Base-by-base conservation (phyloP, 2,888 invertebrate species). In the Plebejus argus region DNA sequence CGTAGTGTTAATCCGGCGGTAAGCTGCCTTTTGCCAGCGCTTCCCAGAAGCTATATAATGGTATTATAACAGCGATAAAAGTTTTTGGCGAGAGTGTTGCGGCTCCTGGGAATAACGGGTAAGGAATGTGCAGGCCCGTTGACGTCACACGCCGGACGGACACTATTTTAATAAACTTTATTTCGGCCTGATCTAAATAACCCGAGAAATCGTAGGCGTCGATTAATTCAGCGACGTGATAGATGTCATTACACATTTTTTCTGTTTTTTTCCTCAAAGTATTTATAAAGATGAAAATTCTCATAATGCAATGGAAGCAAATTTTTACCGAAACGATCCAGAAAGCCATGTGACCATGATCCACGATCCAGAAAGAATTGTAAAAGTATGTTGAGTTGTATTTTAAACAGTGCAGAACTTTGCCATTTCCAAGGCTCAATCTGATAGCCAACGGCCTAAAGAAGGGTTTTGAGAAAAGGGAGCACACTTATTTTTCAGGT, bases 141-240 rank as follows among this genome's bases (percentile, higher is more conserved):
- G 66, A 66, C 66, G 66, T 66, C 28, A 66, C 28, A 33, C 28
- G 23, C 15, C 6, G 28, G 15, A 66, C 66, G 15, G 28, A 28
- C 66, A 66, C 61, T 12, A 66, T 66, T 33, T 66, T 66, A 66
- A 66, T 33, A 66, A 66, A 66, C 33, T 66, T 28, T 66, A 33
- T 66, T 66, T 66, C 5, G 5, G 66, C 20, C 66, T 28, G 66
- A 33, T 66, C 66, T 12, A 61, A 61, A 61, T 61, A 15, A 18
- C 6, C 20, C 28, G 18, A 28, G 15, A 18, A 66, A 18, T 33
- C 15, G 66, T 66, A 66, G 28, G 66, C 66, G 66, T 28, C 61
- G 12, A 66, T 66, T 66, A 18, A 33, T 33, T 15, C 5, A 33
- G 66, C 28, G 61, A 23, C 61, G 61, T 61, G 12, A 61, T 23